Percentiles rank a stretch among this genome's conserved stretches.
Evolutionary conservation across 2,797 vertebrate species (phyloP).

Genomic region (Delichon dasypus): DNA sequence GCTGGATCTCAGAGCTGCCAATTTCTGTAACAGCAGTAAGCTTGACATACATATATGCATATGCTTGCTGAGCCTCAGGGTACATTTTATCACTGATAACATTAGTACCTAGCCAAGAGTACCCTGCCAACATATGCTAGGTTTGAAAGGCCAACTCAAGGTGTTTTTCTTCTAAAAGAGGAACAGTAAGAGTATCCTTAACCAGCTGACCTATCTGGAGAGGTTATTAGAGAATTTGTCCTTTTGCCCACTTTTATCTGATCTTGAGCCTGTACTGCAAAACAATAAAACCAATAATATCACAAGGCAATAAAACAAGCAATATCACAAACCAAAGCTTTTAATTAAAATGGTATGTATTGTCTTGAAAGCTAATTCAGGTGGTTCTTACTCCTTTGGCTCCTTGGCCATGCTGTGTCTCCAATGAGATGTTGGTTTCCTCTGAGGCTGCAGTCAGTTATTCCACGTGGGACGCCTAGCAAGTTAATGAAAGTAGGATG

Average conservation of each 20-base stretch:
- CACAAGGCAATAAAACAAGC: neutral
- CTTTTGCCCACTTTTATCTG: neutral
- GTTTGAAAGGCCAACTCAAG: neutral
- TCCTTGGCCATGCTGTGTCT: neutral
- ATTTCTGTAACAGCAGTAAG: slow-evolving; percentile 7
- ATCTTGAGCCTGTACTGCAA: neutral
- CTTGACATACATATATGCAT: neutral
- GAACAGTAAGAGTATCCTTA: neutral
- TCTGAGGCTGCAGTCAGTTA: neutral
- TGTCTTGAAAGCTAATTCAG: neutral
- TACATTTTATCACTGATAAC: slow-evolving; percentile 18
- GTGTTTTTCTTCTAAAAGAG: neutral
- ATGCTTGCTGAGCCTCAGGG: neutral
- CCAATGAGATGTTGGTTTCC: neutral
- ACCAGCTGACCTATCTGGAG: neutral
- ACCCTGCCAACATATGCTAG: neutral
- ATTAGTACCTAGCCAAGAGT: neutral
- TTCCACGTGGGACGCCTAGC: neutral
- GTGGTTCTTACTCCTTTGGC: neutral
- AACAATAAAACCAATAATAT: neutral
- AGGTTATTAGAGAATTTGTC: neutral
- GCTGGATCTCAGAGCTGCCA: neutral
- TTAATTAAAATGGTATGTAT: neutral
- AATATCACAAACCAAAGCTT: neutral
- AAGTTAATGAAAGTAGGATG: neutral